Evolutionary conservation across 2,888 invertebrate genomes (phyloP), one percentile per base, ranked within the genome.

Genomic region (Protophormia terraenovae): DNA sequence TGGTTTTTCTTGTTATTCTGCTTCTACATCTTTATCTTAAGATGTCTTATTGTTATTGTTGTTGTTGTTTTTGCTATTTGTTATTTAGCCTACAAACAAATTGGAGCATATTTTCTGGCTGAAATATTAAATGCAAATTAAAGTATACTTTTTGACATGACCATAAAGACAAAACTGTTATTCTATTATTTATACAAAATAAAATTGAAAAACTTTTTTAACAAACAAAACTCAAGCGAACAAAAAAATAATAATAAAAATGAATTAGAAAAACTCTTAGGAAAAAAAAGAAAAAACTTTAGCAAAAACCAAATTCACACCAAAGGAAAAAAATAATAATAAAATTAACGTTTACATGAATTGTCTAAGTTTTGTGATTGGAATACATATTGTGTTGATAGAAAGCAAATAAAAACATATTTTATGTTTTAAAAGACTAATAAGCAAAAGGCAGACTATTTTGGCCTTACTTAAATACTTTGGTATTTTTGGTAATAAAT

Each of bases 121-220:
- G 60, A 60, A 60, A 67, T 69, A 69, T 69, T 75, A 60, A 67
- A 81, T 81, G 60, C 38, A 75, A 82, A 82, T 82, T 38, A 53
- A 35, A 55, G 69, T 38, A 75, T 62, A 69, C 60, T 82, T 76
- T 76, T 60, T 50, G 67, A 38, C 75, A 75, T 50, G 60, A 75
- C 66, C 50, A 41, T 38, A 50, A 75, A 67, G 47, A 53, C 38
- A 47, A 75, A 32, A 6, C 45, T 64, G 19, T 19, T 47, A 10
- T 73, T 73, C 55, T 66, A 35, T 80, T 55, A 58, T 73, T 73
- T 64, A 32, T 27, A 80, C 14, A 35, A 66, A 73, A 64, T 47
- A 35, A 67, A 45, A 55, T 45, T 75, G 47, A 60, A 75, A 81
- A 81, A 67, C 27, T 67, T 60, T 75, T 38, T 41, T 7, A 47